phyloP scores from a whole-genome alignment of 2,797 vertebrate genomes.

The Macropodus opercularis region DNA sequence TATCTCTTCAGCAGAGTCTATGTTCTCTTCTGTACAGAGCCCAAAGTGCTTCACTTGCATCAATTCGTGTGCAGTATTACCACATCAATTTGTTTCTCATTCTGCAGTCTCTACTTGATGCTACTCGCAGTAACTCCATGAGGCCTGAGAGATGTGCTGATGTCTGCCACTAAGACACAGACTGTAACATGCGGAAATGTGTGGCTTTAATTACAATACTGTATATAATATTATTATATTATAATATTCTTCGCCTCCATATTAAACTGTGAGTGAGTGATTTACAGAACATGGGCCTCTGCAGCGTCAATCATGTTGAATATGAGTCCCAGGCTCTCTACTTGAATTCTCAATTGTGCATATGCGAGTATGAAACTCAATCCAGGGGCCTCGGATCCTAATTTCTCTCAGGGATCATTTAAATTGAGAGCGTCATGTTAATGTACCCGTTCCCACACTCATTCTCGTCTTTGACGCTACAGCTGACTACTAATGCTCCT shows the following conservation, averaged over 20 bases:
- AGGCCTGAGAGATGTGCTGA: conserved; percentile 17
- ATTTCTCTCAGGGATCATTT: conserved; percentile 23
- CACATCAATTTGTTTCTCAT: conserved; percentile 5
- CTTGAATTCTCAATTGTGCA: background rate
- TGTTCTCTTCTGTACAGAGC: conserved; percentile 2
- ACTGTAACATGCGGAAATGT: no score
- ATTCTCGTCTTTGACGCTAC: conserved; percentile 26
- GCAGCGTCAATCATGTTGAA: conserved; percentile 30
- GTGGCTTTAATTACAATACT: no score
- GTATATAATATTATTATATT: no score
- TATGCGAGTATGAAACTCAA: conserved; percentile 9
- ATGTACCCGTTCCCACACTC: conserved; percentile 42
- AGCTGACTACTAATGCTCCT: conserved; percentile 52
- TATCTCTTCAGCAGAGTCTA: background rate
- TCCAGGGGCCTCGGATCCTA: no score
- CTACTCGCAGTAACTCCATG: conserved; percentile 1
- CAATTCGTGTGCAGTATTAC: conserved; percentile 4
- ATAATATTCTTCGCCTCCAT: no score
- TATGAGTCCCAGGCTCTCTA: conserved; percentile 38
- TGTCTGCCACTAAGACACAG: conserved; percentile 13
- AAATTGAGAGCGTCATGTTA: conserved; percentile 35
- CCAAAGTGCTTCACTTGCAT: conserved; percentile 13
- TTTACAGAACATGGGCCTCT: conserved; percentile 55
- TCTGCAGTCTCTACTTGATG: conserved; percentile 4
- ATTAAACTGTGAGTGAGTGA: conserved; percentile 34